Conservation (phyloP, 2,113 vertebrate genomes). For the Embiotoca jacksoni region DNA sequence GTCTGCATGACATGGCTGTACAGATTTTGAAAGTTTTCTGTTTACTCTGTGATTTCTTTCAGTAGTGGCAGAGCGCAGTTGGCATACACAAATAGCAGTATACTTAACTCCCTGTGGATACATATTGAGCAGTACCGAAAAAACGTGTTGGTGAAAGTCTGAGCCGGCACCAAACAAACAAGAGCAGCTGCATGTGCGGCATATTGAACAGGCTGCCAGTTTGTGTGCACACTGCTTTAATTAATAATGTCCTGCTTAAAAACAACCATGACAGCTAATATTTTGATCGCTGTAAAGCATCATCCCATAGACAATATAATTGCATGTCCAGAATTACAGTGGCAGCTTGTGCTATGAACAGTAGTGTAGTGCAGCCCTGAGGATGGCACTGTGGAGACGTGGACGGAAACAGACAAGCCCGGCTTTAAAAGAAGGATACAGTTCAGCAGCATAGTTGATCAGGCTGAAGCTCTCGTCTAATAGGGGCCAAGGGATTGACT, state of each 20-base stretch:
- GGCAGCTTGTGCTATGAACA: neutral
- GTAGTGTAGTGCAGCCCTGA: constrained; percentile 59
- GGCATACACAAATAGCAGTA: constrained; percentile 47
- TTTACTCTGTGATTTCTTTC: constrained; percentile 39
- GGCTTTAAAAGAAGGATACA: constrained; percentile 34
- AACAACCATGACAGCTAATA: constrained; percentile 4
- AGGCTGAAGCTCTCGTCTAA: constrained; percentile 43
- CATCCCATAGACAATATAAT: neutral
- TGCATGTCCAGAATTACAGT: constrained; percentile 6
- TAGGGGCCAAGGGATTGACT: constrained; percentile 32
- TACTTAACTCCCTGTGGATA: constrained; percentile 41
- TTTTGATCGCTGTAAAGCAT: neutral
- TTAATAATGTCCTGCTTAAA: constrained; percentile 3
- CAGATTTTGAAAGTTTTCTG: constrained; percentile 49
- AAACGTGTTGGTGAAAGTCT: constrained; percentile 30
- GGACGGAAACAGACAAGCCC: constrained; percentile 34
- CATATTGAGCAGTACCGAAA: constrained; percentile 46
- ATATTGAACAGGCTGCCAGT: neutral
- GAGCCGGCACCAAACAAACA: constrained; percentile 38
- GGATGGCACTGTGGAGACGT: constrained; percentile 79
- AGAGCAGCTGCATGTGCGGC: constrained; percentile 8
- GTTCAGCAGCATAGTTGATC: constrained; percentile 46
- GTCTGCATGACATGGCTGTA: constrained; percentile 40
- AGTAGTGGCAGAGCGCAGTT: constrained; percentile 21
- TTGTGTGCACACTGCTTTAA: neutral